These are phyloP conservation scores for Diarsia dahlii DNA, from an alignment of 2,888 invertebrate species.

Conservation along the genomic window DNA sequence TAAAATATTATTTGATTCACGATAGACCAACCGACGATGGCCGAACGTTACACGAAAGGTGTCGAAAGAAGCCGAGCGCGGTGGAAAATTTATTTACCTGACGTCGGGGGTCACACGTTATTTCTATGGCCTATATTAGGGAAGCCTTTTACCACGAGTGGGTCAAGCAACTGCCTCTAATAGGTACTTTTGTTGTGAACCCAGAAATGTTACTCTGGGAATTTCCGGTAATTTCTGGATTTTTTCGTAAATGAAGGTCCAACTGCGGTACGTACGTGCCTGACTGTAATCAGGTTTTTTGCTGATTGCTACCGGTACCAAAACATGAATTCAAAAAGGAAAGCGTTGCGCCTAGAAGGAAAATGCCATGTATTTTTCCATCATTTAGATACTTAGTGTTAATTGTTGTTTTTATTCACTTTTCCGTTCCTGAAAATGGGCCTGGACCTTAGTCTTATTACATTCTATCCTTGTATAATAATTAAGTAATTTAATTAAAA, in stretches of 20 bases:
- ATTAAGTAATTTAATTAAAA: too few species aligned
- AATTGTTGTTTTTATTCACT: too few species aligned
- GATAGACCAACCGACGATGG: slow-evolving; percentile 23
- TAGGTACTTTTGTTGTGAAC: slow-evolving; percentile 63
- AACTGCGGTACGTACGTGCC: slow-evolving; percentile 24
- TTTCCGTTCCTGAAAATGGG: too few species aligned
- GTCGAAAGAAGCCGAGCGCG: slow-evolving; percentile 39
- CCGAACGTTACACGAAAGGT: slow-evolving; percentile 32
- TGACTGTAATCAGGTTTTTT: slow-evolving; percentile 14
- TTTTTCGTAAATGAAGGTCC: slow-evolving; percentile 23
- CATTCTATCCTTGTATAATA: too few species aligned
- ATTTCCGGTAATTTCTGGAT: slow-evolving; percentile 15
- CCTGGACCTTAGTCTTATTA: too few species aligned
- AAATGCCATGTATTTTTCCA: neutral
- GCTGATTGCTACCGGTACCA: neutral
- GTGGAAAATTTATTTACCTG: slow-evolving; percentile 63
- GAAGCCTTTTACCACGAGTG: slow-evolving; percentile 67
- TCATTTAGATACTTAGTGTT: neutral
- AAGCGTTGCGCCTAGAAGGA: neutral
- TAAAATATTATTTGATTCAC: slow-evolving; percentile 52
- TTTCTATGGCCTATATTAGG: slow-evolving; percentile 66
- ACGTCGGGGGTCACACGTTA: slow-evolving; percentile 61
- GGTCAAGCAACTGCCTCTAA: slow-evolving; percentile 66
- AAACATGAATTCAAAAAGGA: neutral
- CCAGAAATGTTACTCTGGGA: slow-evolving; percentile 38